Evolutionary conservation across 2,797 vertebrate genomes (phyloP).

Genomic region (Neoniphon sammara): DNA sequence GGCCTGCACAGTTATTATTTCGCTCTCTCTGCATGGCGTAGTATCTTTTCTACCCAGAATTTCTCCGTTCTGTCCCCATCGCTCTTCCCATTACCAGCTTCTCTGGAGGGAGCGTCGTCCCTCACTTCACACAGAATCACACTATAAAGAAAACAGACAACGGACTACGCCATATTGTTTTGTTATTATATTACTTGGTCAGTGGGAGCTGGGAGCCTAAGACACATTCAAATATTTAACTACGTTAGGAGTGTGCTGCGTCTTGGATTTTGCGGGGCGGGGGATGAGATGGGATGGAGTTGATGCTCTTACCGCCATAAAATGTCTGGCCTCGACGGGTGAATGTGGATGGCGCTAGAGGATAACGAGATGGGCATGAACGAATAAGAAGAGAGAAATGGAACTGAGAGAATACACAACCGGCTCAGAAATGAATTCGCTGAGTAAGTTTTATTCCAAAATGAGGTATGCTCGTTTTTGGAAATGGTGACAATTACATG

Average conservation of each 20-base stretch:
- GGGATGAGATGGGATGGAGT: neutral
- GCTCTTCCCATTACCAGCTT: slow-evolving; percentile 20
- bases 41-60: slow-evolving; percentile 18
- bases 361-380: neutral
- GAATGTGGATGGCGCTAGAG: neutral
- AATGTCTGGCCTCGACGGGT: neutral
- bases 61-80: neutral
- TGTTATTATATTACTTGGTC: no score
- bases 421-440: no score
- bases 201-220: no score
- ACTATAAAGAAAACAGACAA: no score
- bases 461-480: no score
- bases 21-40: slow-evolving; percentile 20
- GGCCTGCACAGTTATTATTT: slow-evolving; percentile 45
- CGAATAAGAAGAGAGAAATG: neutral
- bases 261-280: neutral
- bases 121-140: no score
- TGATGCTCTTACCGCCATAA: neutral
- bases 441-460: no score
- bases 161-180: no score
- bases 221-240: no score
- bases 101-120: no score
- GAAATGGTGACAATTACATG: no score
- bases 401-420: neutral
- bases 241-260: no score